Conservation (phyloP, 2,113 vertebrate genomes). For the Ailurus styani region DNA sequence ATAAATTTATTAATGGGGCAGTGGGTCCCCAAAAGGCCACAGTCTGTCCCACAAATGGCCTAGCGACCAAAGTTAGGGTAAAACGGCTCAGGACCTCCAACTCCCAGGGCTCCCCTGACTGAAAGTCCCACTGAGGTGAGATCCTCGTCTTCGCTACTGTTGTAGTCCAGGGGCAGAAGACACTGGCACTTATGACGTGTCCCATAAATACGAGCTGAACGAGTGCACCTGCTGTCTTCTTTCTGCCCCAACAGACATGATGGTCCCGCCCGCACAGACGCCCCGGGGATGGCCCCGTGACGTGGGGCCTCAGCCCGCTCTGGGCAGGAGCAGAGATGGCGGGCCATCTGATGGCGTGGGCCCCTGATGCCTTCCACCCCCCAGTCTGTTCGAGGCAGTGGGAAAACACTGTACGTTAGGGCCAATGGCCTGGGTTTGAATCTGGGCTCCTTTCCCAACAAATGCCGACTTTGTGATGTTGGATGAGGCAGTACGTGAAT, state of each 20-base stretch:
- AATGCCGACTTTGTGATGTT: neutral
- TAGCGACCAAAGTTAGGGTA: neutral
- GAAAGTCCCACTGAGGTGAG: accelerated
- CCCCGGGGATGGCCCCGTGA: neutral
- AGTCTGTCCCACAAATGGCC: neutral
- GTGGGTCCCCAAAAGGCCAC: neutral
- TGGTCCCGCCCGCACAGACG: accelerated
- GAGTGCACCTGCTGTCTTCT: neutral
- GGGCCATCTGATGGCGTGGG: neutral
- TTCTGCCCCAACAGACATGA: neutral
- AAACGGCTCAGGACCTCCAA: neutral
- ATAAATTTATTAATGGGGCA: neutral
- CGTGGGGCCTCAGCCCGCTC: neutral
- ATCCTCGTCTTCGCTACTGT: neutral
- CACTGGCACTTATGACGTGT: neutral
- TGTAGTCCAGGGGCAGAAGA: neutral
- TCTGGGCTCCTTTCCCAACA: accelerated
- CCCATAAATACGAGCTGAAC: neutral
- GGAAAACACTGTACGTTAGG: neutral
- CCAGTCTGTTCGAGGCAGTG: neutral
- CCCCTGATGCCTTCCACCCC: too few relatives aligned
- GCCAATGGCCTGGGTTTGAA: neutral
- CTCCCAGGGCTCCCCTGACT: neutral
- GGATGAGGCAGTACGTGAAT: neutral
- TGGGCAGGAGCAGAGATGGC: neutral